Conservation (phyloP, 2,113 vertebrate species). For the Sturnus vulgaris region DNA sequence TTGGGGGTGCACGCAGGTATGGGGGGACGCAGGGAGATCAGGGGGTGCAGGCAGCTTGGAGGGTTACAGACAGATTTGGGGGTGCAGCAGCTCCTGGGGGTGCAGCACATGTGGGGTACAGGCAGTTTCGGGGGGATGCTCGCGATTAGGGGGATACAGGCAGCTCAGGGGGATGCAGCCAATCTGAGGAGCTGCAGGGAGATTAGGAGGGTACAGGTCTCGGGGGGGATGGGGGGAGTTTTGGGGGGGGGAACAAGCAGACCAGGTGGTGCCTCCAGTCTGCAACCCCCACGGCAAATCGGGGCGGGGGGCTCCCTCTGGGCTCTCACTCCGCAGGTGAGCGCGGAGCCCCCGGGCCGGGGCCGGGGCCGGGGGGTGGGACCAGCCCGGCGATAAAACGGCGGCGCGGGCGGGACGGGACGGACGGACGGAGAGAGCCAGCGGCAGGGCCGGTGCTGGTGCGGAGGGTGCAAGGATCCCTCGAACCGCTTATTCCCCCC, state of each 20-base stretch:
- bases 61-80: background rate
- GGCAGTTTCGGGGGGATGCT: too few relatives aligned
- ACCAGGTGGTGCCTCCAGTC: background rate
- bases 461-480: background rate
- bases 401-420: background rate
- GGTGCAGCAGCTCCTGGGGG: background rate
- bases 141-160: background rate
- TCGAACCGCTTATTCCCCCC: background rate
- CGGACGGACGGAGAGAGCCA: background rate
- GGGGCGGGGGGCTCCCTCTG: background rate
- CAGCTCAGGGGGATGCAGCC: background rate
- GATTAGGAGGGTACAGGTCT: background rate
- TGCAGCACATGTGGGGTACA: background rate
- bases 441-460: background rate
- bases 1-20: background rate
- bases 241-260: background rate
- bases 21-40: rapidly evolving
- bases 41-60: background rate
- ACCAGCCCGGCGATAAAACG: background rate
- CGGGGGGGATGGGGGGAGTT: background rate
- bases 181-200: background rate
- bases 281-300: background rate
- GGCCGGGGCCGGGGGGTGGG: background rate
- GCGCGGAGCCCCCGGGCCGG: background rate
- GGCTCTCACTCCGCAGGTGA: background rate